A percentile compares a stretch with the other conserved stretches of the same genome.
These are phyloP conservation scores for Parazoanthus swiftii DNA, from an alignment of 92 coral and sea anemone genomes.

Conservation along the genomic window DNA sequence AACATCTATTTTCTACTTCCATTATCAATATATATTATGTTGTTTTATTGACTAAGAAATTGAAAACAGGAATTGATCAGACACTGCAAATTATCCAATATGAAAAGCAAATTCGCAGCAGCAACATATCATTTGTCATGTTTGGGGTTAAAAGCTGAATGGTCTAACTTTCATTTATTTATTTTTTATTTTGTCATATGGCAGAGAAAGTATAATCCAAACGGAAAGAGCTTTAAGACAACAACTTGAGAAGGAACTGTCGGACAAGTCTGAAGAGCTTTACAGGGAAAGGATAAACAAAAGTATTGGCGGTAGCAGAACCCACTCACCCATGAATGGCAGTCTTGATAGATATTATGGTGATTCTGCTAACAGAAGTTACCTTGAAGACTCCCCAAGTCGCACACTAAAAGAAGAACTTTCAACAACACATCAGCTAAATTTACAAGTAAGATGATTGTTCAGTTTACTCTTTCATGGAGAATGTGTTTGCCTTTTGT, in stretches of 20 bases:
- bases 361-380: constrained; percentile 18
- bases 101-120: too few species aligned
- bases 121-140: too few species aligned
- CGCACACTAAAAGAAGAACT: constrained; percentile 29
- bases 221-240: constrained; percentile 70
- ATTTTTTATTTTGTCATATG: not conserved
- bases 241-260: constrained; percentile 71
- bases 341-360: constrained; percentile 3
- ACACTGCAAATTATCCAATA: too few species aligned
- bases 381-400: constrained; percentile 23
- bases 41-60: too few species aligned
- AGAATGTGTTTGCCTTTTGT: too few species aligned
- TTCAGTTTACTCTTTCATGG: constrained; percentile 56
- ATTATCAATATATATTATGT: too few species aligned
- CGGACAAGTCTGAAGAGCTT: constrained; percentile 73
- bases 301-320: constrained; percentile 53
- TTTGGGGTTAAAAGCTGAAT: too few species aligned
- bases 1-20: too few species aligned
- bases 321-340: constrained; percentile 21
- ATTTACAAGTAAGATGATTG: constrained; percentile 39
- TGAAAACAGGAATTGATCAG: too few species aligned
- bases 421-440: constrained; percentile 31
- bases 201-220: constrained; percentile 64
- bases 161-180: not conserved
- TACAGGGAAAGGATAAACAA: constrained; percentile 63